phyloP scores from a whole-genome alignment of 2,113 vertebrate species.

The Dasyornis broadbenti region DNA sequence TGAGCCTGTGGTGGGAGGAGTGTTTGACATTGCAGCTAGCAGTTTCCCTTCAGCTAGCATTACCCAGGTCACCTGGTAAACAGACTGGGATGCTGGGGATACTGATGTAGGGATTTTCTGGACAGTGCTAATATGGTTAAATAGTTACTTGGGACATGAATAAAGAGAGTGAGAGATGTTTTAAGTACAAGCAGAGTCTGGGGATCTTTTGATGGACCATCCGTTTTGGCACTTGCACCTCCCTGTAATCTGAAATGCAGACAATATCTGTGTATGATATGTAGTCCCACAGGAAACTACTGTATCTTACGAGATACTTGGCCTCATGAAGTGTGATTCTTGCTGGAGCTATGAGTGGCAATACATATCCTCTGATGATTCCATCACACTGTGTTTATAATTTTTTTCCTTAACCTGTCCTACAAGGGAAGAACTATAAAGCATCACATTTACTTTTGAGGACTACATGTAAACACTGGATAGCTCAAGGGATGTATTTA shows the following conservation, averaged over 20 bases:
- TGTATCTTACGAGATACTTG: background rate
- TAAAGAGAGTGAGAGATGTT: background rate
- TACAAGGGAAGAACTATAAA: background rate
- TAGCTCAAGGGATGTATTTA: background rate
- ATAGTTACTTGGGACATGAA: background rate
- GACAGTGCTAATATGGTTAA: background rate
- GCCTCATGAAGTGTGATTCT: background rate
- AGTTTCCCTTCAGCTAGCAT: background rate
- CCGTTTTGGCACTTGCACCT: background rate
- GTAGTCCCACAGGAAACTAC: background rate
- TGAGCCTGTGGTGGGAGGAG: background rate
- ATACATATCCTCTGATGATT: background rate
- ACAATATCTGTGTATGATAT: background rate
- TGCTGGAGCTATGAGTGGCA: background rate
- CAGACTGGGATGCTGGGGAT: background rate
- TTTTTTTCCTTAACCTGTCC: background rate
- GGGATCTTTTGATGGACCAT: background rate
- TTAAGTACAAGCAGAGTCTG: background rate
- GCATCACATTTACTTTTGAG: background rate
- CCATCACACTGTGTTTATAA: background rate
- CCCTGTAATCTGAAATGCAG: slow-evolving; percentile 19
- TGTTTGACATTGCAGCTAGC: background rate
- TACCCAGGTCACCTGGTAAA: background rate
- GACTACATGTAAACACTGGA: background rate
- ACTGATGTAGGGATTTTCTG: background rate